These are phyloP conservation scores for Ophthalmolycus amberensis DNA, from an alignment of 2,113 vertebrate genomes.

Conservation along the genomic window DNA sequence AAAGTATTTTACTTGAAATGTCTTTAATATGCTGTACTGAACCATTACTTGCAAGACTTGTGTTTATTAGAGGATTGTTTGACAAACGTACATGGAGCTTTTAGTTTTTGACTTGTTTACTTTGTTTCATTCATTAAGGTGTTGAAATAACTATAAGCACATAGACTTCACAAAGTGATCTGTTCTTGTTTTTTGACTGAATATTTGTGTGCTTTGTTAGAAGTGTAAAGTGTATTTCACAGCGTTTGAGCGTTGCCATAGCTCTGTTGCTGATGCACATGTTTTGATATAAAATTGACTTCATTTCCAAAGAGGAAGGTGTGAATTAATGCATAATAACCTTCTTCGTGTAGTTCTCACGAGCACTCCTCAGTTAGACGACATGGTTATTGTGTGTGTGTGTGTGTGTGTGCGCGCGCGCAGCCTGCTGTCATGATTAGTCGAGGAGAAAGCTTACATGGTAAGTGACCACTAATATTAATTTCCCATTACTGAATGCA, in stretches of 20 bases:
- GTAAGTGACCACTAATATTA: slow-evolving; percentile 52
- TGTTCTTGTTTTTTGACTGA: background rate
- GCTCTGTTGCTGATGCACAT: background rate
- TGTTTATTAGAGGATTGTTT: background rate
- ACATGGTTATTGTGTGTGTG: slow-evolving; percentile 14
- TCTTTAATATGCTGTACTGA: slow-evolving; percentile 14
- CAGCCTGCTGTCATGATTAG: slow-evolving; percentile 17
- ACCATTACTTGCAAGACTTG: background rate
- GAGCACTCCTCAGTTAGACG: slow-evolving; percentile 23
- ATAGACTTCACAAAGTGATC: background rate
- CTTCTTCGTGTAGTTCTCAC: slow-evolving; percentile 9
- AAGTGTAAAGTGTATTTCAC: background rate
- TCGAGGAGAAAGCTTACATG: slow-evolving; percentile 31
- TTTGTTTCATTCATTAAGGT: background rate
- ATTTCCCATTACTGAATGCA: slow-evolving; percentile 35
- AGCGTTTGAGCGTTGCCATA: background rate
- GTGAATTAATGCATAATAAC: slow-evolving; percentile 19
- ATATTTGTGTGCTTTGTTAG: background rate
- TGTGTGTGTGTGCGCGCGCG: too few species aligned
- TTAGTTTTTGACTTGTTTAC: slow-evolving; percentile 3
- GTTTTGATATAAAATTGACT: slow-evolving; percentile 27
- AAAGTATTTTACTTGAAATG: slow-evolving; percentile 38
- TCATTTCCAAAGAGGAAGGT: slow-evolving; percentile 28
- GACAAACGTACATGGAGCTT: background rate
- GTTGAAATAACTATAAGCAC: background rate